Evolutionary conservation across 2,113 vertebrate genomes (phyloP).

Genomic region (Ifrita kowaldi): DNA sequence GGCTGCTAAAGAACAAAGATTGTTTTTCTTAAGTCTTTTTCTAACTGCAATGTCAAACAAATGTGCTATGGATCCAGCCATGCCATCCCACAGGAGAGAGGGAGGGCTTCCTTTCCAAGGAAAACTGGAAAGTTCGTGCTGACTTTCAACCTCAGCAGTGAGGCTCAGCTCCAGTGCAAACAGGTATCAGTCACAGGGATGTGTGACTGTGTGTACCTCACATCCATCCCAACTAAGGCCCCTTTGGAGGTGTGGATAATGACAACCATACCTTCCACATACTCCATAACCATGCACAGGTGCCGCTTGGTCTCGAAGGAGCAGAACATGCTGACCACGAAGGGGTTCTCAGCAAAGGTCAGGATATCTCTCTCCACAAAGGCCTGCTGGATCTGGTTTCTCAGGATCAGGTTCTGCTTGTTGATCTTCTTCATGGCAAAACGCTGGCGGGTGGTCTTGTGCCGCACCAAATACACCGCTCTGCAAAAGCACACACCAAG

Average conservation of each 20-base stretch:
- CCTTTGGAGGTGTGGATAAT: neutral
- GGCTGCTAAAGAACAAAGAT: neutral
- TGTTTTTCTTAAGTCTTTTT: neutral
- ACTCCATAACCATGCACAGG: constrained; percentile 99
- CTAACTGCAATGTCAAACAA: neutral
- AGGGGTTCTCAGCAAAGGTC: constrained; percentile 95
- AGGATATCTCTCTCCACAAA: constrained; percentile 97
- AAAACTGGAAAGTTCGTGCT: neutral
- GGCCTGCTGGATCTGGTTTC: constrained; percentile 98
- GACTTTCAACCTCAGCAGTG: neutral
- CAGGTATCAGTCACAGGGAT: neutral
- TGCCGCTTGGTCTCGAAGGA: constrained; percentile 95
- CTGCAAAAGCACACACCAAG: constrained; percentile 59
- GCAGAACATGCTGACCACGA: constrained; percentile 98
- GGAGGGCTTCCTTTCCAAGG: neutral
- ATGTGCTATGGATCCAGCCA: neutral
- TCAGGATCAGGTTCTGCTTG: constrained; percentile 96
- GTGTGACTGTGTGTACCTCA: neutral
- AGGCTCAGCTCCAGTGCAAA: neutral
- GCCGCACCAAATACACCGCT: constrained; percentile 90
- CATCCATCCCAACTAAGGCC: rapidly evolving
- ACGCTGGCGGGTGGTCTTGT: constrained; percentile 91
- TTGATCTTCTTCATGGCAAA: constrained; percentile 99
- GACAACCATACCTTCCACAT: constrained; percentile 86
- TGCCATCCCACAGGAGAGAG: neutral